These are phyloP conservation scores for Mesorhabditis spiculigera DNA, from an alignment of 2,888 invertebrate genomes.

Conservation along the genomic window DNA sequence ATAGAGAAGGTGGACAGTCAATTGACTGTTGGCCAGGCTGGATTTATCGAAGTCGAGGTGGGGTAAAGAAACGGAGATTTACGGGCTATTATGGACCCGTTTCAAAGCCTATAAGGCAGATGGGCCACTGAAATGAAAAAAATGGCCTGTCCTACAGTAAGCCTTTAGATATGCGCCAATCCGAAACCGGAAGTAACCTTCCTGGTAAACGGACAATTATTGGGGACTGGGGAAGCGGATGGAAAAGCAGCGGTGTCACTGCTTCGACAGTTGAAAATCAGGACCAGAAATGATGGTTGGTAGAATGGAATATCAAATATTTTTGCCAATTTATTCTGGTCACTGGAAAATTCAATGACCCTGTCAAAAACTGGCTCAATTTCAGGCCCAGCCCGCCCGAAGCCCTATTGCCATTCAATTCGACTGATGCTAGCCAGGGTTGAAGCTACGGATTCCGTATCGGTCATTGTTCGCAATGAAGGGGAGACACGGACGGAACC, in stretches of 20 bases:
- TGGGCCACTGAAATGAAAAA: too few relatives aligned
- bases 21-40: not conserved
- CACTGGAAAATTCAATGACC: not conserved
- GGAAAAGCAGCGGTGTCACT: not conserved
- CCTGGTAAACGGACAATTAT: not conserved
- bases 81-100: too few relatives aligned
- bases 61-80: too few relatives aligned
- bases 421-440: not conserved
- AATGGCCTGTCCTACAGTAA: not conserved
- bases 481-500: not conserved
- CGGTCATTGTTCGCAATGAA: not conserved
- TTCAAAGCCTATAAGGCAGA: too few relatives aligned
- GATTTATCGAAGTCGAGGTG: not conserved
- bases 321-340: too few relatives aligned
- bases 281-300: not conserved
- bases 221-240: not conserved
- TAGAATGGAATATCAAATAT: too few relatives aligned
- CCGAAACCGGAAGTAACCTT: not conserved
- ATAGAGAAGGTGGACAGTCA: not conserved
- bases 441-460: not conserved
- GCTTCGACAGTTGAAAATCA: not conserved
- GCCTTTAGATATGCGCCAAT: not conserved
- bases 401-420: not conserved
- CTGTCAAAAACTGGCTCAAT: not conserved
- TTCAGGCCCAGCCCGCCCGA: constrained; percentile 5